Evolutionary conservation across 2,797 vertebrate species (phyloP).

Genomic region (Amniataba percoides): DNA sequence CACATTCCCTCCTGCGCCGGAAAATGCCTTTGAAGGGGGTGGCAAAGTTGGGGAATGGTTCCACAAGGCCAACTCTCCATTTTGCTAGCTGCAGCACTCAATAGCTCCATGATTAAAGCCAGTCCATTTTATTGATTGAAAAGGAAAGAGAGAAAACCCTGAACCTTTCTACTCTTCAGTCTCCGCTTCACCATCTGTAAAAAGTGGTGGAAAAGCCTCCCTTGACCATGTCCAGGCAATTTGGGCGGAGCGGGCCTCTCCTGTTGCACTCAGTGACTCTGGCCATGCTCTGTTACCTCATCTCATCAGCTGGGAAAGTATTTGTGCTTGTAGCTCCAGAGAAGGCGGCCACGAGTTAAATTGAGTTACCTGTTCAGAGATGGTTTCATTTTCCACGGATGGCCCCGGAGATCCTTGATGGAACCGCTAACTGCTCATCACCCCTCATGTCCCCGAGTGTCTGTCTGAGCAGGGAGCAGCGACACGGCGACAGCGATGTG

Average conservation of each 20-base stretch:
- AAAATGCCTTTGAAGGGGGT: constrained; percentile 54
- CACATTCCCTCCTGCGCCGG: constrained; percentile 50
- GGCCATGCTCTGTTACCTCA: constrained; percentile 83
- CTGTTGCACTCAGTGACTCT: constrained; percentile 73
- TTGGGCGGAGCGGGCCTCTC: constrained; percentile 68
- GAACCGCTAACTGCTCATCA: constrained; percentile 82
- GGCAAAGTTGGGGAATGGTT: constrained; percentile 72
- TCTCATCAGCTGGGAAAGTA: constrained; percentile 84
- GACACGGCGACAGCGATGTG: constrained; percentile 35
- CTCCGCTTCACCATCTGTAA: constrained; percentile 70
- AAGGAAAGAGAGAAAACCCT: constrained; percentile 66
- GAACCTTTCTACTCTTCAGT: constrained; percentile 69
- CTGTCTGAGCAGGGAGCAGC: constrained; percentile 60
- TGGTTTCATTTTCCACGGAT: constrained; percentile 83
- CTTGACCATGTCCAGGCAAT: constrained; percentile 81
- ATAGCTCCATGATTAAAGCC: constrained; percentile 80
- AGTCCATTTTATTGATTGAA: constrained; percentile 83
- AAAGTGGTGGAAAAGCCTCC: constrained; percentile 70
- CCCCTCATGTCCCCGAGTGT: constrained; percentile 73
- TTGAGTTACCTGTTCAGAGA: constrained; percentile 86
- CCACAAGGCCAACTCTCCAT: constrained; percentile 76
- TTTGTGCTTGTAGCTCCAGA: constrained; percentile 79
- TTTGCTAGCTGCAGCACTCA: constrained; percentile 78
- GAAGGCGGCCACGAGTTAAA: constrained; percentile 80
- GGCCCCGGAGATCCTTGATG: constrained; percentile 81